Evolutionary conservation across 2,888 invertebrate species (phyloP).

Genomic region (Drosophila longiperda): DNA sequence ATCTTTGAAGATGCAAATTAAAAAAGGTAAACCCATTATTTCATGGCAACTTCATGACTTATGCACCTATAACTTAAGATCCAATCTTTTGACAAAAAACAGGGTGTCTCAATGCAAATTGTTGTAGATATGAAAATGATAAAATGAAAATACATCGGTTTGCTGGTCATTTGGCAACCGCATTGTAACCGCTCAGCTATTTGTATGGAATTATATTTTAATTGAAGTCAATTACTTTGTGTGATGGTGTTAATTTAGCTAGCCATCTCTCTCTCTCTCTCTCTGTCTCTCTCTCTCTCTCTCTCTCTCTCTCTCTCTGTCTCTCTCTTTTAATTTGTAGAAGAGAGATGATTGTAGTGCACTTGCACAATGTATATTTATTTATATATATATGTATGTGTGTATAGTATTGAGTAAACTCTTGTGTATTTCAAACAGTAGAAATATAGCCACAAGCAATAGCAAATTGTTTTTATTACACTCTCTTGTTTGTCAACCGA

Average conservation of each 20-base stretch:
- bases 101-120: slow-evolving; percentile 27
- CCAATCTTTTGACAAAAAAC: not conserved
- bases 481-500: slow-evolving; percentile 41
- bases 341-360: slow-evolving; percentile 12
- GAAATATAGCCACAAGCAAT: slow-evolving; percentile 55
- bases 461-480: slow-evolving; percentile 73
- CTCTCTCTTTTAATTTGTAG: not conserved
- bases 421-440: slow-evolving; percentile 56
- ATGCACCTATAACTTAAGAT: not conserved
- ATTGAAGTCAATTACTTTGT: slow-evolving; percentile 83
- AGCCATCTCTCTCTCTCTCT: slow-evolving; percentile 3
- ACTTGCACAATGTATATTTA: slow-evolving; percentile 33
- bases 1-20: not conserved
- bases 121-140: not conserved
- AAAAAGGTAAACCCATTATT: not conserved
- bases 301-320: not conserved
- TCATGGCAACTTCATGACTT: not conserved
- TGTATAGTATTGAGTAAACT: slow-evolving; percentile 8
- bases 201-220: slow-evolving; percentile 73
- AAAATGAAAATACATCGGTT: slow-evolving; percentile 18
- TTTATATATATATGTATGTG: not conserved
- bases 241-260: slow-evolving; percentile 80
- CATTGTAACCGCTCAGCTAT: slow-evolving; percentile 39
- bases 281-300: not conserved
- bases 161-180: slow-evolving; percentile 32